phyloP scores from a whole-genome alignment of 37 sponge, comb jelly and placozoan genomes.

The Diacarnus erythraeanus region DNA sequence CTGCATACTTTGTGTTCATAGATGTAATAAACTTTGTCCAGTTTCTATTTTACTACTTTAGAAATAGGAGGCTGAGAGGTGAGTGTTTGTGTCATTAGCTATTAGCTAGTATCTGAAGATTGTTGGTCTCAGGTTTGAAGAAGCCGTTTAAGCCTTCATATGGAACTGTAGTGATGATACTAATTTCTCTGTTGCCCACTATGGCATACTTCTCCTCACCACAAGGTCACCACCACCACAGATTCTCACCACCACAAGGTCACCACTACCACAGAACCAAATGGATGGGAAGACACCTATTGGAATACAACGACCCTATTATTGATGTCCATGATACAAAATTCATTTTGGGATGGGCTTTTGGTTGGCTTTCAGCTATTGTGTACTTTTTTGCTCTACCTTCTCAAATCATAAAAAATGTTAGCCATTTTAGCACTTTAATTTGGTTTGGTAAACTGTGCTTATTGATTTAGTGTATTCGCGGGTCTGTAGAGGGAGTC shows the following conservation, averaged over 20 bases:
- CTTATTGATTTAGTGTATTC: slow-evolving; percentile 28
- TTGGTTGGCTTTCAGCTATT: slow-evolving; percentile 60
- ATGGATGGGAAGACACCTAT: not conserved
- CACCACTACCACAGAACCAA: not conserved
- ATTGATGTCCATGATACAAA: not conserved
- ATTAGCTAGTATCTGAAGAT: too few relatives aligned
- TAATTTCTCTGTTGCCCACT: not conserved
- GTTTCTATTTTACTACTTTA: slow-evolving; percentile 28
- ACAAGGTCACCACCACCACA: not conserved
- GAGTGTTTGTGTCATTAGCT: not conserved
- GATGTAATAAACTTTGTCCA: slow-evolving; percentile 46
- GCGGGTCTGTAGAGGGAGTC: slow-evolving; percentile 66
- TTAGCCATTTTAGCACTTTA: slow-evolving; percentile 18
- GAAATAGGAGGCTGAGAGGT: slow-evolving; percentile 37
- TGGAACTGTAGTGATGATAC: not conserved
- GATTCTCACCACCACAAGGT: not conserved
- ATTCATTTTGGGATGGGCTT: slow-evolving; percentile 38
- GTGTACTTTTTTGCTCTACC: slow-evolving; percentile 48
- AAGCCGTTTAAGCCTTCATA: not conserved
- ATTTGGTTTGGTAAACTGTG: not conserved
- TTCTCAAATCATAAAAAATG: slow-evolving; percentile 72
- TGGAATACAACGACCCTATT: not conserved
- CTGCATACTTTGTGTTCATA: slow-evolving; percentile 62
- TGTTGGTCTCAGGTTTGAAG: not conserved
- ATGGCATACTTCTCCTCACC: not conserved